Percentiles rank a stretch among this genome's conserved stretches.
Conservation (phyloP, 2,797 vertebrate species). For the Pseudochromis fuscus region DNA sequence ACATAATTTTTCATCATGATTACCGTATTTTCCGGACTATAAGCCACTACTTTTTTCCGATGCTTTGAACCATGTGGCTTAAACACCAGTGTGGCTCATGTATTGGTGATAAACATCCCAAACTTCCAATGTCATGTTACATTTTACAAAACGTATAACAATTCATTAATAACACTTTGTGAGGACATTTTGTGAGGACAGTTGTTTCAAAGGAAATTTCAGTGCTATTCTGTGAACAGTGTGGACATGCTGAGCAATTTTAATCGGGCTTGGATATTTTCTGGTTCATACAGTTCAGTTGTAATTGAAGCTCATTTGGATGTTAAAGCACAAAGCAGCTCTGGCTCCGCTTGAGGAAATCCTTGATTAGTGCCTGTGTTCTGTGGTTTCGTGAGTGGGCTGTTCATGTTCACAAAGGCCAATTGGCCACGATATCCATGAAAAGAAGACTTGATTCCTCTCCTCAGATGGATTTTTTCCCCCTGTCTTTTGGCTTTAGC, state of each 20-base stretch:
- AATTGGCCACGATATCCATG: constrained; percentile 14
- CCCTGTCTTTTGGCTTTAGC: constrained; percentile 27
- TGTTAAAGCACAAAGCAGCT: constrained; percentile 28
- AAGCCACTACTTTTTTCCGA: no score
- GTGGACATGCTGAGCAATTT: constrained; percentile 1
- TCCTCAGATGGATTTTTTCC: constrained; percentile 1
- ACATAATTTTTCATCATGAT: neutral
- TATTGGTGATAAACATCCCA: no score
- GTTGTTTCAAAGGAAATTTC: neutral
- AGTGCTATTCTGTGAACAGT: constrained; percentile 1
- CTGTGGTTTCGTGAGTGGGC: constrained; percentile 11
- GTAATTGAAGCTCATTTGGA: constrained; percentile 22
- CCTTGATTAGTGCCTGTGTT: constrained; percentile 38
- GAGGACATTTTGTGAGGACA: constrained; percentile 5
- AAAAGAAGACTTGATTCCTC: constrained; percentile 42
- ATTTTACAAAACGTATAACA: no score
- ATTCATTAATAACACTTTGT: no score
- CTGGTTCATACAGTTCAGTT: constrained; percentile 16
- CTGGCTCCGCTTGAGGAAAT: constrained; percentile 35
- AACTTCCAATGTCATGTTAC: no score
- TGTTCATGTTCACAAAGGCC: constrained; percentile 39
- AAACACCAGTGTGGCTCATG: no score
- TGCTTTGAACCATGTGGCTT: no score
- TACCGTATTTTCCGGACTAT: no score
- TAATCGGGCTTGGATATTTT: constrained; percentile 14